Evolutionary conservation across 2,113 vertebrate genomes (phyloP), one percentile per base, ranked within the genome.

Genomic region (Climacteris rufus): DNA sequence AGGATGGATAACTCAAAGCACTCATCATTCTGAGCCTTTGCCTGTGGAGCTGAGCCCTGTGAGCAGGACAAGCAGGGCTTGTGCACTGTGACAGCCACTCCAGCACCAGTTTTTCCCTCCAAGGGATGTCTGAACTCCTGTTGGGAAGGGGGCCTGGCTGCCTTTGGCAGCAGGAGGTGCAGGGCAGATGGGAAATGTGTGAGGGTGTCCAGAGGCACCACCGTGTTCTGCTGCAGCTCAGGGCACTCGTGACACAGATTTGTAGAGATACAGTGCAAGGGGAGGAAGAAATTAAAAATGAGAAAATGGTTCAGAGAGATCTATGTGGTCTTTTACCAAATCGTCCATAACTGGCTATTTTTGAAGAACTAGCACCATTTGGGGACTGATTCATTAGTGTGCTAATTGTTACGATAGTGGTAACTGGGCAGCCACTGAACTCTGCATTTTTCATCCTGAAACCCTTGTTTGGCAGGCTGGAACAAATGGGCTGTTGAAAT

Each of bases 351-450:
- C 35, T 72, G 76, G 53, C 57, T 83, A 5, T 76, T 95, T 94
- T 87, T 87, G 27, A 89, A 87, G 90, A 89, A n/a, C n/a, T 75
- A 90, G 60, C 68, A 84, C 61, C 76, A 92, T 97, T 92, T 76
- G 72, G 88, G 90, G 90, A 89, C 76, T 83, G 95, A 78, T 82
- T 95, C 82, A 92, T 95, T 90, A 93, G 83, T 78, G 60, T 78
- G 77, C 49, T 96, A 96, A 97, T 96, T 96, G 93, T 84, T 95
- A 74, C 40, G 78, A 31, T 74, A 42, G 61, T 37, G 69, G 44
- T 89, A 87, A 87, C 83, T 39, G 80, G 74, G 40, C 74, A 90
- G 68, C 40, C 72, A 28, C 79, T 88, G 71, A 83, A 71, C 37
- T 64, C 9, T 56, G 63, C 39, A 5, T 92, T n/a, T 94, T 75